A percentile compares a stretch with the other conserved stretches of the same genome.
Evolutionary conservation across 2,888 invertebrate genomes (phyloP).

Genomic region (Lucinisca nassula): DNA sequence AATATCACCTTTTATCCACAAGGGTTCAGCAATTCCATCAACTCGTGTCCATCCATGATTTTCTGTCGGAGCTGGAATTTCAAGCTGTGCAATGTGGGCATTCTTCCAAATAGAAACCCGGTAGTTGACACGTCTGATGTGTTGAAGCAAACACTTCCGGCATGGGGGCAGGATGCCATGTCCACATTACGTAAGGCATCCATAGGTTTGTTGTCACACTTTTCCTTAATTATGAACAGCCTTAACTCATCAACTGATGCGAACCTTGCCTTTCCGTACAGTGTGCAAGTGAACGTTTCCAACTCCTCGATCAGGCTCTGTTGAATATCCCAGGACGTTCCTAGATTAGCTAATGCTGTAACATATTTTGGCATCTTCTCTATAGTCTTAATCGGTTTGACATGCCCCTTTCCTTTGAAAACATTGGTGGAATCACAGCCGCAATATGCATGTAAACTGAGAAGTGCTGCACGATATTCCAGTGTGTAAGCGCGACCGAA

Average conservation of each 20-base stretch:
- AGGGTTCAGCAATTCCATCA: background rate
- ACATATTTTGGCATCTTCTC: constrained; percentile 4
- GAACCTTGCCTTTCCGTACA: constrained; percentile 27
- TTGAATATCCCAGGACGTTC: background rate
- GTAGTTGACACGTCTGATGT: constrained; percentile 15
- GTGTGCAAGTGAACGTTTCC: background rate
- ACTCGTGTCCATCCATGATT: too few relatives aligned
- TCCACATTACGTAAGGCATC: constrained; percentile 28
- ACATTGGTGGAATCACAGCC: constrained; percentile 49
- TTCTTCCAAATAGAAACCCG: constrained; percentile 3
- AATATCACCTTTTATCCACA: background rate
- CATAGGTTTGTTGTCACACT: constrained; percentile 6
- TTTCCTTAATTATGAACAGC: constrained; percentile 21
- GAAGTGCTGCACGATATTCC: constrained; percentile 26
- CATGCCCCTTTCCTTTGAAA: constrained; percentile 45
- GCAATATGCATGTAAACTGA: constrained; percentile 48
- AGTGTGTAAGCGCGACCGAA: constrained; percentile 11
- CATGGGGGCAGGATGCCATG: constrained; percentile 38
- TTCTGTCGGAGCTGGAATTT: background rate
- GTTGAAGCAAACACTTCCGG: constrained; percentile 21
- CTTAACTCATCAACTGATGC: constrained; percentile 19
- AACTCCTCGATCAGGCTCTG: background rate
- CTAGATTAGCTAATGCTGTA: background rate
- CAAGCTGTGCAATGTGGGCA: background rate
- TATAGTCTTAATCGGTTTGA: constrained; percentile 27